Evolutionary conservation across 2,113 vertebrate genomes (phyloP), one percentile per base, ranked within the genome.

Genomic region (Callionymus lyra): DNA sequence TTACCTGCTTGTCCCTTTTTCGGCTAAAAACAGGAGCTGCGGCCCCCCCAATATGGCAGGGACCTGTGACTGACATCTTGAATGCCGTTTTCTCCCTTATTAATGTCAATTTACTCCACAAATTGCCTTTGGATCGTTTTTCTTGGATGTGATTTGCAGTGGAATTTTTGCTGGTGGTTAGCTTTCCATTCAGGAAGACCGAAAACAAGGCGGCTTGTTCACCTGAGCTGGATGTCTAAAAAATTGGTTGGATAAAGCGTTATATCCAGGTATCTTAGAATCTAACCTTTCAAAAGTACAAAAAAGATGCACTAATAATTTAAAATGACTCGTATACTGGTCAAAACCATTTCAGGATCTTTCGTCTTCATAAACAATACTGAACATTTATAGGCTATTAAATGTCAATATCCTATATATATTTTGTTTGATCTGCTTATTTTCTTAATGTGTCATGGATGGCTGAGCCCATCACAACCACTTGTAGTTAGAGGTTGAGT

Each of bases 101-200:
- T 83, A 85, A 82, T 82, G 77, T 79, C 77, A 82, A 81, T 84
- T 82, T 85, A 74, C 79, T 79, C 54, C 56, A 74, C 75, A 82
- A 85, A 82, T 84, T 82, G 81, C 80, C 75, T 82, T 82, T 31
- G 80, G 78, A 83, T 83, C 80, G 65, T 85, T 85, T 85, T 79
- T 82, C 79, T 84, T 84, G 80, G 82, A 82, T 67, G 18, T 48
- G 53, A 10, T 59, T 62, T 65, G 53, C 35, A 35, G 56, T 18
- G 64, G 60, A 80, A 77, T 80, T 85, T 82, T 70, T 44, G 56
- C 82, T 62, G 66, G 77, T 66, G 75, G 75, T 72, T 51, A 53
- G 68, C 58, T 76, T 66, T 71, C 59, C 70, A 62, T 82, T 77
- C 68, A 78, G 63, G 73, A 77, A 63, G 67, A n/a, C n/a, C n/a